These are phyloP conservation scores for Lasioglossum calceatum DNA, from an alignment of 2,888 invertebrate species.

Conservation along the genomic window DNA sequence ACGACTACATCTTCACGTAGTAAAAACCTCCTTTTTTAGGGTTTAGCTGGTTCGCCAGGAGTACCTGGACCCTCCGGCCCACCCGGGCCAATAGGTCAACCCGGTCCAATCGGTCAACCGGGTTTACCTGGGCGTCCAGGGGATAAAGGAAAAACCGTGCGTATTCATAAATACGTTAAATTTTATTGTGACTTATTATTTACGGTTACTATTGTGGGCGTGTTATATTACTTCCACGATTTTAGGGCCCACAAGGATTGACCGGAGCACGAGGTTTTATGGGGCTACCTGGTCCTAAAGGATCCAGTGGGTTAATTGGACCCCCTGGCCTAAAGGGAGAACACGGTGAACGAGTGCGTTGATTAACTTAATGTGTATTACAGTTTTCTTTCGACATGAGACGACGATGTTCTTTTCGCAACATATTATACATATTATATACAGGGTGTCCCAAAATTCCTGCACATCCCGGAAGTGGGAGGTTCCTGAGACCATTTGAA, in stretches of 20 bases:
- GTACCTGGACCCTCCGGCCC: conserved; percentile 83
- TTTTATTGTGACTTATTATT: not conserved
- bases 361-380: not conserved
- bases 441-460: no score
- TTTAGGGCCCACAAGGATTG: conserved; percentile 83
- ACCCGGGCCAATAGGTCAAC: conserved; percentile 63
- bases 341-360: conserved; percentile 70
- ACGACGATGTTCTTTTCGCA: no score
- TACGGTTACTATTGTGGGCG: conserved; percentile 29
- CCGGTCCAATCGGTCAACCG: conserved; percentile 35
- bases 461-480: no score
- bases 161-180: not conserved
- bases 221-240: not conserved
- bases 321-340: conserved; percentile 79
- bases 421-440: no score
- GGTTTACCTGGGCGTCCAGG: conserved; percentile 58
- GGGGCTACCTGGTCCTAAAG: conserved; percentile 84
- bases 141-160: conserved; percentile 79
- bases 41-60: conserved; percentile 83
- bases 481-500: no score
- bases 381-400: no score
- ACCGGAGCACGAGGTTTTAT: conserved; percentile 83
- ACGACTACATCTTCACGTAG: not conserved
- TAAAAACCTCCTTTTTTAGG: conserved; percentile 68
- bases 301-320: conserved; percentile 84